Evolutionary conservation across 2,113 vertebrate species (phyloP).

Genomic region (Desmodus rotundus): DNA sequence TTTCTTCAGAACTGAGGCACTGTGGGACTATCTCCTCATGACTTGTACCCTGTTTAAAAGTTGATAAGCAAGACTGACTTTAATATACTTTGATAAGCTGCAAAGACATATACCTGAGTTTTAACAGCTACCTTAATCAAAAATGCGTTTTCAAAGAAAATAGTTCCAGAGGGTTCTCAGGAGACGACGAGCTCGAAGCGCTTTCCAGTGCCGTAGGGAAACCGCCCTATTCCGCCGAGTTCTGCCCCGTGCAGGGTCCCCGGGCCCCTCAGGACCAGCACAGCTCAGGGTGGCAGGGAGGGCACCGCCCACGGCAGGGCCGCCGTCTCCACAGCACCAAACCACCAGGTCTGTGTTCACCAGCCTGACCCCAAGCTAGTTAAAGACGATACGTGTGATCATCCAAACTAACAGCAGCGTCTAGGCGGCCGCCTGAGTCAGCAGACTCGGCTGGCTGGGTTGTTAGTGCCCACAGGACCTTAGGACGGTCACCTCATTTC

Average conservation of each 20-base stretch:
- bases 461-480: neutral
- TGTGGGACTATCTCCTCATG: conserved; percentile 92
- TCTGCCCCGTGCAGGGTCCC: neutral
- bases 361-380: neutral
- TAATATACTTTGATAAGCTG: neutral
- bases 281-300: neutral
- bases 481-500: neutral
- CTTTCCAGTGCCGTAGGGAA: neutral
- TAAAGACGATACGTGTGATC: neutral
- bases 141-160: neutral
- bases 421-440: neutral
- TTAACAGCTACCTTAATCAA: neutral
- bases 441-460: too few species aligned
- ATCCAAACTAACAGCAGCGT: neutral
- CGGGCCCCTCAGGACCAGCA: neutral
- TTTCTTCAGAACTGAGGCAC: conserved; percentile 88
- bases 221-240: too few species aligned
- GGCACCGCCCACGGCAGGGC: neutral
- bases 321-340: neutral
- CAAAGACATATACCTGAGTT: neutral
- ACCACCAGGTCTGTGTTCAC: neutral
- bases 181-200: neutral
- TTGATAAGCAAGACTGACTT: neutral
- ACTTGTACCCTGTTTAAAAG: conserved; percentile 86
- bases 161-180: neutral